A percentile compares a stretch with the other conserved stretches of the same genome.
These are phyloP conservation scores for Rhea americana DNA, from an alignment of 2,113 vertebrate species.

Conservation along the genomic window DNA sequence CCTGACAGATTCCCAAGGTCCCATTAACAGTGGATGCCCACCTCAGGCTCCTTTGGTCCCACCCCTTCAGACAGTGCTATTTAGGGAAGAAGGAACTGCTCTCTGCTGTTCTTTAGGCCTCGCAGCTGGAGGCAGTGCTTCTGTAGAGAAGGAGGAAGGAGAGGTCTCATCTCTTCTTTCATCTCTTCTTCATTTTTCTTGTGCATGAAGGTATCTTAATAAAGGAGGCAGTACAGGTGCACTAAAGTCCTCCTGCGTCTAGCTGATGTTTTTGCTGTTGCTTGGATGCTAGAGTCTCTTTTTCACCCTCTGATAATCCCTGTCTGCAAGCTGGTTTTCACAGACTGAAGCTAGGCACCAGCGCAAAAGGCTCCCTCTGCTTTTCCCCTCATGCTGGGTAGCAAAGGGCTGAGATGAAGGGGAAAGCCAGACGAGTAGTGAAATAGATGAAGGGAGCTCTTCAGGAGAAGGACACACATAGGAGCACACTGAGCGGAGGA, in stretches of 20 bases:
- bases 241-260: not conserved
- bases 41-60: not conserved
- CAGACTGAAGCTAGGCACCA: not conserved
- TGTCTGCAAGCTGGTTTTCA: not conserved
- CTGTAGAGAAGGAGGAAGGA: not conserved
- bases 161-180: not conserved
- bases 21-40: not conserved
- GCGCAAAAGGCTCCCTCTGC: not conserved
- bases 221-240: not conserved
- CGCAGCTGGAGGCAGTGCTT: not conserved
- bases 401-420: slow-evolving; percentile 27
- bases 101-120: not conserved
- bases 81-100: not conserved
- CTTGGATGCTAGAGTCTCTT: not conserved
- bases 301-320: not conserved
- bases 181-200: not conserved
- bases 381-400: not conserved
- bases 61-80: not conserved
- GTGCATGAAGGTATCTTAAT: not conserved
- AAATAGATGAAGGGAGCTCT: not conserved
- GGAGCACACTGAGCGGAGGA: not conserved
- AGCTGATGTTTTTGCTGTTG: not conserved
- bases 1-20: not conserved
- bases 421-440: not conserved
- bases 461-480: not conserved